Conservation (phyloP, 1,140 invertebrate genomes). For the Aphidius gifuensis region DNA sequence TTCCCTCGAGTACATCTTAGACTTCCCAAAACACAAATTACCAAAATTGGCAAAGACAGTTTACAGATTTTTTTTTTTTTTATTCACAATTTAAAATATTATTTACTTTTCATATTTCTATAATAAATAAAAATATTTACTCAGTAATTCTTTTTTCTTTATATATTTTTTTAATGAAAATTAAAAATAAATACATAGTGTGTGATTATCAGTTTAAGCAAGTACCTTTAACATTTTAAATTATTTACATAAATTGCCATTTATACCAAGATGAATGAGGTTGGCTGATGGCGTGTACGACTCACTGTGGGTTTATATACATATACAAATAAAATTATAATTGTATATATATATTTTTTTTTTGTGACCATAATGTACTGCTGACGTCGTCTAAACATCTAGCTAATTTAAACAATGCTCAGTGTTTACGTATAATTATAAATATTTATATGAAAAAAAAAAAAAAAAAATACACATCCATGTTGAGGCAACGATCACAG, state of each 20-base stretch:
- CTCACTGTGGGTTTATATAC: not conserved
- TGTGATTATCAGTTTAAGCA: not conserved
- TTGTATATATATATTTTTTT: constrained; percentile 9
- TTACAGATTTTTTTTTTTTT: constrained; percentile 6
- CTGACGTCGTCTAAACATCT: constrained; percentile 31
- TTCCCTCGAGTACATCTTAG: constrained; percentile 8
- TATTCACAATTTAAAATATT: too few species aligned
- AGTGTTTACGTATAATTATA: not conserved
- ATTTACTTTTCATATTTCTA: too few species aligned
- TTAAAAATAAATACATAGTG: too few species aligned
- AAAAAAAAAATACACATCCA: not conserved
- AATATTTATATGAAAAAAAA: not conserved
- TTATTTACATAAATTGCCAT: constrained; percentile 14
- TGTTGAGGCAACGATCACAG: constrained; percentile 15
- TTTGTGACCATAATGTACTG: constrained; percentile 20
- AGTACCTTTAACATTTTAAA: constrained; percentile 5
- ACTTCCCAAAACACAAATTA: not conserved
- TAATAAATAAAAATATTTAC: too few species aligned
- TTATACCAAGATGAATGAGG: constrained; percentile 15
- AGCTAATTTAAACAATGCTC: constrained; percentile 31
- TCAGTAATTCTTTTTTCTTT: too few species aligned
- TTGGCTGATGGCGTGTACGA: constrained; percentile 12
- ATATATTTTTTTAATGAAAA: too few species aligned
- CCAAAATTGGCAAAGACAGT: not conserved
- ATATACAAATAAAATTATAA: constrained; percentile 5